Evolutionary conservation across 2,797 vertebrate genomes (phyloP), one percentile per base, ranked within the genome.

Genomic region (Eulemur rubriventer): DNA sequence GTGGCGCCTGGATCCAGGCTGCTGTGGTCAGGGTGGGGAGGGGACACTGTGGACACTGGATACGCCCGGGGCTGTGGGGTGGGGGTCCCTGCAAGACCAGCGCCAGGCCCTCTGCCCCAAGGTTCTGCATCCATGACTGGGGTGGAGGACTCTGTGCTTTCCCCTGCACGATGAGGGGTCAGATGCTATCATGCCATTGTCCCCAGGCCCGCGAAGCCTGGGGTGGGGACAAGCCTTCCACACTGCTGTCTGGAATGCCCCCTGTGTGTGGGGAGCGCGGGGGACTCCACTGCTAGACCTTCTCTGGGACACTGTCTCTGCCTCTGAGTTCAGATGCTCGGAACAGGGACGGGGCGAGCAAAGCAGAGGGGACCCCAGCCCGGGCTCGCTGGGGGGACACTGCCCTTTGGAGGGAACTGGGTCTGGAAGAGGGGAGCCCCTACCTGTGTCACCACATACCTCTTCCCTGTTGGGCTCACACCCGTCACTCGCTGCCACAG

Each of bases 261-360:
- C 18, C 13, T 6, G 20, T 12, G 1, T 28, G 8, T 30, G 35
- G 7, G 30, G 17, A 52, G 4, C 2, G 33, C 3, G 2, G 30
- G 18, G 13, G 72, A 33, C 35, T 63, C 57, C n/a, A 16, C 41
- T 59, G 43, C 67, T 38, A 89, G 63, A 46, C 46, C 24, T 5
- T 41, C 35, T 43, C 35, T 17, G n/a, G 75, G 46, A 55, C 22
- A 48, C 41, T 3, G 0, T 65, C 55, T 52, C 41, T 89, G 65
- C 9, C 57, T n/a, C 82, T 48, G 55, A 28, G 7, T 41, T 69
- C 33, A 43, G 43, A 52, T 2, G 4, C 70, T 30, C 59, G 20
- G 38, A 79, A 24, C 2, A 76, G 67, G 43, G 79, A 38, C 16
- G 3, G n/a, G 13, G 11, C 1, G 26, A 91, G 6, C 13, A 33